Conservation (phyloP, 2,888 invertebrate genomes). For the Scaptomyza tumidula region DNA sequence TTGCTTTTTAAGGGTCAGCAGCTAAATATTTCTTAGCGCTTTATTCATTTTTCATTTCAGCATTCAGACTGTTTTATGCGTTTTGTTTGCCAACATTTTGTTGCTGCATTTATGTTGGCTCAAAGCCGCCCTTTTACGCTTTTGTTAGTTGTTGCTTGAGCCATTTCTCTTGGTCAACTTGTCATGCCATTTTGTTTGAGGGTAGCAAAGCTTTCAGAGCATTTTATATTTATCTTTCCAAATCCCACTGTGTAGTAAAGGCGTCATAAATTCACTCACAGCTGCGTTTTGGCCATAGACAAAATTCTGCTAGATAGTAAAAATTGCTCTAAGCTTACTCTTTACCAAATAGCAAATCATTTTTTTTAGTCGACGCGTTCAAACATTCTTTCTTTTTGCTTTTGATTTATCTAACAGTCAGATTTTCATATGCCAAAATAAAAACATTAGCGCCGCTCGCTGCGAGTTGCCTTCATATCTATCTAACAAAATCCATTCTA, state of each 20-base stretch:
- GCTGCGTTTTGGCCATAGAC: conserved; percentile 22
- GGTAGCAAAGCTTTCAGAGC: conserved; percentile 47
- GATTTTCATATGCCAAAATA: conserved; percentile 43
- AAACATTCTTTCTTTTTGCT: conserved; percentile 6
- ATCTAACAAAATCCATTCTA: conserved; percentile 11
- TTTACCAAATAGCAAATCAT: background rate
- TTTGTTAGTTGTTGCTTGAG: conserved; percentile 26
- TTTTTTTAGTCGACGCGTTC: background rate
- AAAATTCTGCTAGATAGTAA: conserved; percentile 15
- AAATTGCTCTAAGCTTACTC: background rate
- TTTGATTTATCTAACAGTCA: conserved; percentile 38
- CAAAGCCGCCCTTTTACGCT: conserved; percentile 48
- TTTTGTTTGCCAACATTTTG: conserved; percentile 29
- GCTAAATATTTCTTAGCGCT: conserved; percentile 52
- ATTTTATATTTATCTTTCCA: conserved; percentile 28
- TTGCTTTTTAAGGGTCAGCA: conserved; percentile 78
- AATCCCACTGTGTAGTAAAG: conserved; percentile 10
- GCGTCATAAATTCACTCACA: conserved; percentile 30
- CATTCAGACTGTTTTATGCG: conserved; percentile 7
- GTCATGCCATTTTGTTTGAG: conserved; percentile 16
- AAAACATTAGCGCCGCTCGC: conserved; percentile 34
- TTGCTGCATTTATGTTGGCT: conserved; percentile 20
- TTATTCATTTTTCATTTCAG: conserved; percentile 45
- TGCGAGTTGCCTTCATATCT: conserved; percentile 12
- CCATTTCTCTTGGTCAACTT: conserved; percentile 36